A percentile compares a stretch with the other conserved stretches of the same genome.
Evolutionary conservation across 1,140 invertebrate genomes (phyloP).

Genomic region (Bombyx mandarina): DNA sequence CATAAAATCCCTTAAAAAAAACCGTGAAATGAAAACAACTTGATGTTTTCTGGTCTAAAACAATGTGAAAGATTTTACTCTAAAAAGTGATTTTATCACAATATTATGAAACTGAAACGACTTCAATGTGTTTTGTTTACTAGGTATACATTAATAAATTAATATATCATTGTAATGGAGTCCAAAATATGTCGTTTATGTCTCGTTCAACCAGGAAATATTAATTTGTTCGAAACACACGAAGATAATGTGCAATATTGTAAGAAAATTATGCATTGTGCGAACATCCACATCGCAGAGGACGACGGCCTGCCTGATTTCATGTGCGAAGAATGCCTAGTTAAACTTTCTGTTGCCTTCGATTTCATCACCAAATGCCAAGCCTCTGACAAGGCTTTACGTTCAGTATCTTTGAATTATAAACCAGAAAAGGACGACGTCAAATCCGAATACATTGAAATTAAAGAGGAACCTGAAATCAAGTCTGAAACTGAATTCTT

Average conservation of each 20-base stretch:
- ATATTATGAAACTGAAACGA: too few species aligned
- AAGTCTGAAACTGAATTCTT: constrained; percentile 27
- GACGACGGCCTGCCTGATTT: constrained; percentile 46
- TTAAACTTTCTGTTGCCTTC: constrained; percentile 37
- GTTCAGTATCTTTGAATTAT: constrained; percentile 13
- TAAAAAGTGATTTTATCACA: too few species aligned
- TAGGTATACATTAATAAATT: too few species aligned
- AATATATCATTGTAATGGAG: constrained; percentile 23
- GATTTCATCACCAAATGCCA: constrained; percentile 53
- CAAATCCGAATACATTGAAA: too few species aligned
- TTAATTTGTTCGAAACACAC: constrained; percentile 44
- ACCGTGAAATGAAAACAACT: too few species aligned
- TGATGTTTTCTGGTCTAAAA: too few species aligned
- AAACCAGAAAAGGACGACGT: constrained; percentile 5
- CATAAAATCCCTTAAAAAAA: too few species aligned
- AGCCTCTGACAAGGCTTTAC: constrained; percentile 43
- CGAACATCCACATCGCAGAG: constrained; percentile 37
- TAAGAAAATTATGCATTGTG: constrained; percentile 44
- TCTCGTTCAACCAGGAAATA: constrained; percentile 35
- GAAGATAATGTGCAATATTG: constrained; percentile 36
- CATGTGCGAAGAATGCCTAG: constrained; percentile 41
- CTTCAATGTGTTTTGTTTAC: too few species aligned
- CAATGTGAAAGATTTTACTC: too few species aligned
- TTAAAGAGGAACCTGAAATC: constrained; percentile 14
- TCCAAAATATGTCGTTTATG: constrained; percentile 49